phyloP scores from a whole-genome alignment of 2,113 vertebrate species.

The Apodemus speciosus region DNA sequence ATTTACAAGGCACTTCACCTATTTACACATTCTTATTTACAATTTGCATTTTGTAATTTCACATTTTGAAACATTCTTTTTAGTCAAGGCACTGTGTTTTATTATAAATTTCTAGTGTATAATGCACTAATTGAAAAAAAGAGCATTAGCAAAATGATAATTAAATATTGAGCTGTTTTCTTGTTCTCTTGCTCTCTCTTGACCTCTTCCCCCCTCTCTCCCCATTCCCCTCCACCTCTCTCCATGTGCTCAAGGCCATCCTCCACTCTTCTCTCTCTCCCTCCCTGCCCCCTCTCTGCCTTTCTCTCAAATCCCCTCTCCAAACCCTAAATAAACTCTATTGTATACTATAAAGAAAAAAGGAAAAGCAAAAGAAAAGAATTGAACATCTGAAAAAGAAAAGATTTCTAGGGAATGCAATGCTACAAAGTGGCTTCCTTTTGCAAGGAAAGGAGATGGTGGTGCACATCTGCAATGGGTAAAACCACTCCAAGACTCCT shows the following conservation, averaged over 20 bases:
- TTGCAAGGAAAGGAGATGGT: background rate
- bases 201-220: no score
- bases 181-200: no score
- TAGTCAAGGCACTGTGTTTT: background rate
- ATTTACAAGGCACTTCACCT: background rate
- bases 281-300: no score
- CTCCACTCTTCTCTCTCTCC: no score
- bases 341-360: no score
- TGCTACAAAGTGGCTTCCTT: background rate
- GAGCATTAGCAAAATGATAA: background rate
- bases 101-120: background rate
- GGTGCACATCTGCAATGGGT: fast-evolving
- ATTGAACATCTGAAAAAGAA: background rate
- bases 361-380: no score
- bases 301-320: no score
- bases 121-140: background rate
- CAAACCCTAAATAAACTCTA: no score
- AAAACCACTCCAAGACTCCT: fast-evolving
- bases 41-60: background rate
- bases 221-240: no score
- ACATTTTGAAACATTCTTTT: background rate
- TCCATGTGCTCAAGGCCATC: no score
- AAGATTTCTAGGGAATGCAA: background rate
- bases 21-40: background rate
- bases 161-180: background rate